A percentile compares a stretch with the other conserved stretches of the same genome.
These are phyloP conservation scores for Vombatus ursinus DNA, from an alignment of 2,113 vertebrate genomes.

Conservation along the genomic window DNA sequence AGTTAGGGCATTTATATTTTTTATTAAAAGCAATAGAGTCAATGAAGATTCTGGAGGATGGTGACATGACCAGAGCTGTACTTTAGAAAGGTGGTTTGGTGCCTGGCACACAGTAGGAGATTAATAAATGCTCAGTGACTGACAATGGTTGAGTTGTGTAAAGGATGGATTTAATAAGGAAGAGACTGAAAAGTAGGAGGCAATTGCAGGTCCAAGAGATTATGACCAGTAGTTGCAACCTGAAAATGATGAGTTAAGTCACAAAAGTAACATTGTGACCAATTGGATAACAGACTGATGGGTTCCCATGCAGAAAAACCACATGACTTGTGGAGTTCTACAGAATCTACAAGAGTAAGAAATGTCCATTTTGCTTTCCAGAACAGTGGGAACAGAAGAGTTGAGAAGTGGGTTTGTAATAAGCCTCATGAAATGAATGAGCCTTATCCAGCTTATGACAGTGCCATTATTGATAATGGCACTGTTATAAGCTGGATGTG, in stretches of 20 bases:
- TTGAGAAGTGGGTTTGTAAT: conserved; percentile 33
- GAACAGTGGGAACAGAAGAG: neutral
- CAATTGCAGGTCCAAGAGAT: neutral
- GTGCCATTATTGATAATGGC: neutral
- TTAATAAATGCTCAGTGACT: neutral
- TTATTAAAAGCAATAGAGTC: neutral
- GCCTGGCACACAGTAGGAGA: neutral
- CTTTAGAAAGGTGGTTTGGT: neutral
- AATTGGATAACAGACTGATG: too few relatives aligned
- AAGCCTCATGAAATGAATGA: neutral
- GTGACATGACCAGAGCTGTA: neutral
- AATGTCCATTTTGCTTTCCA: neutral
- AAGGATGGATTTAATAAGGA: neutral
- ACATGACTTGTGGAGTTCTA: neutral
- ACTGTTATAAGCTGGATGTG: neutral
- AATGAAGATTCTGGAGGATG: neutral
- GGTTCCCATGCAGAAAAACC: neutral
- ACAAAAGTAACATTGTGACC: neutral
- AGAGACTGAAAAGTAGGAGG: neutral
- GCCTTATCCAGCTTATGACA: neutral
- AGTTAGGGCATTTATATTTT: neutral
- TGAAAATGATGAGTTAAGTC: neutral
- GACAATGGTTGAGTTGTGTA: neutral
- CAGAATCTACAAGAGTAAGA: neutral
- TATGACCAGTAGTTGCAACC: neutral